Evolutionary conservation across 1,140 invertebrate genomes (phyloP), one percentile per base, ranked within the genome.

Genomic region (Gryon sp.): DNA sequence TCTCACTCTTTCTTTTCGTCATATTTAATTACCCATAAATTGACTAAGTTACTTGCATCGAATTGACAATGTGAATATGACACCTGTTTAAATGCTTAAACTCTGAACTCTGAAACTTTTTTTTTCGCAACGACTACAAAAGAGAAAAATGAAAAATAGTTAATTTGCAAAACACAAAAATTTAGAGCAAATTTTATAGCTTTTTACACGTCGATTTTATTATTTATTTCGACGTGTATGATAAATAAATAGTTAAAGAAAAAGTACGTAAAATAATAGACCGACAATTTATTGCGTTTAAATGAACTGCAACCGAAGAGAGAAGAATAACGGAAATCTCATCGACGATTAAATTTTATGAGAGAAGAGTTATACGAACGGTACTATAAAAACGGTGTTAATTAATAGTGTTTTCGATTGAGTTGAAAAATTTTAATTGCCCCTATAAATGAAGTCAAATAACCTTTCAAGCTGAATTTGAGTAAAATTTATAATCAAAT

Each of bases 1-100:
- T 57, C 63, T 41, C 53, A 8, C 48, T 69, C 65, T 46, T 46
- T 57, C 73, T 74, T 63, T 76, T 63, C 78, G 53, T 82, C 76
- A 80, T 73, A 80, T 80, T 83, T 81, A 79, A 82, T 82, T 76
- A 75, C 53, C 55, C 70, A 79, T 82, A 80, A 77, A 82, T 68
- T 80, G 65, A 65, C 15, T 43, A 36, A 59, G 14, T 59, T 59
- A 63, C 32, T 55, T 41, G 41, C 26, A 12, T 63, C 36, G 22
- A 38, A 59, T 57, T 59, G 16, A 69, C 73, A 66, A 68, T 68
- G 24, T 43, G 55, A 74, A 52, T 34, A 32, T 24, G 28, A 59
- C 53, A 66, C 52, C 52, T 45, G 46, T 45, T 52, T 26, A 46
- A 50, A 30, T 15, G 22, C 46, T 11, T 48, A 7, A 32, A 70